These are phyloP conservation scores for Scatophagus argus DNA, from an alignment of 2,113 vertebrate genomes.

Conservation along the genomic window DNA sequence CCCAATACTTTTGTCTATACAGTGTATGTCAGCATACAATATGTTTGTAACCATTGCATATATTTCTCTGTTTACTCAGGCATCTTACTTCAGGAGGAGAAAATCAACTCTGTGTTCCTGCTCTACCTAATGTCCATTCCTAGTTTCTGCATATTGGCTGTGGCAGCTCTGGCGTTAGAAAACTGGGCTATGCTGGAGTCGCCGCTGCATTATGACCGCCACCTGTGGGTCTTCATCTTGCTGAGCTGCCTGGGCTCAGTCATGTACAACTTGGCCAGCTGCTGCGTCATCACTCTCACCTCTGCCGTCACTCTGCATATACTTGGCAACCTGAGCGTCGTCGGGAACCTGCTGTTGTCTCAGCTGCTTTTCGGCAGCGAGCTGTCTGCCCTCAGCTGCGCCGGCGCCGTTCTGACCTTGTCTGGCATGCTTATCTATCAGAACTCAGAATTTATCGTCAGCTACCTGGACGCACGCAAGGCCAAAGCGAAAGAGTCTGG, in stretches of 20 bases:
- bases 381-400: constrained; percentile 90
- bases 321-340: constrained; percentile 93
- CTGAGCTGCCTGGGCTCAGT: constrained; percentile 96
- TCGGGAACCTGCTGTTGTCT: constrained; percentile 94
- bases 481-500: constrained; percentile 39
- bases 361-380: constrained; percentile 90
- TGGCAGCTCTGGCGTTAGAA: constrained; percentile 90
- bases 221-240: constrained; percentile 92
- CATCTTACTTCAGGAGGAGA: constrained; percentile 93
- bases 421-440: constrained; percentile 95
- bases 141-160: constrained; percentile 92
- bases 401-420: constrained; percentile 90
- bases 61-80: constrained; percentile 78
- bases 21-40: not conserved
- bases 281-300: constrained; percentile 93
- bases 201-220: constrained; percentile 81
- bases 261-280: constrained; percentile 96
- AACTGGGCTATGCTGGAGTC: constrained; percentile 86
- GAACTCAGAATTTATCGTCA: constrained; percentile 88
- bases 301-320: constrained; percentile 97
- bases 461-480: constrained; percentile 79
- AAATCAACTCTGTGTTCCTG: constrained; percentile 91
- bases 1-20: too few relatives aligned
- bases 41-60: not conserved
- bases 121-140: constrained; percentile 96